Percentiles rank a stretch among this genome's conserved stretches.
These are phyloP conservation scores for Holothuria leucospilota DNA, from an alignment of 53 echinoderm and acorn worm genomes.

Conservation along the genomic window DNA sequence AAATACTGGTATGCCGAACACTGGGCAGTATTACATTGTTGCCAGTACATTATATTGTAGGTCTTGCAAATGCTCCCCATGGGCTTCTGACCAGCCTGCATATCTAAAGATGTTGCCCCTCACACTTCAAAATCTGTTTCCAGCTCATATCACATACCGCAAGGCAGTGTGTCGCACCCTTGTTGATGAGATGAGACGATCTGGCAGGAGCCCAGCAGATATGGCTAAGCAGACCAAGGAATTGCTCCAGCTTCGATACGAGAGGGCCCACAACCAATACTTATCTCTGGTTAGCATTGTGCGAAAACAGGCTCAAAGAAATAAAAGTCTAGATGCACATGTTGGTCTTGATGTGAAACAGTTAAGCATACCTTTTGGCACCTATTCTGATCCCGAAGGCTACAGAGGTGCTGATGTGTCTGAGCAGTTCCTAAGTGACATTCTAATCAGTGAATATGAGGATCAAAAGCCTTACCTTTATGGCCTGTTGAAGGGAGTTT, in stretches of 20 bases:
- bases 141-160: neutral
- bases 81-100: no score
- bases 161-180: constrained; percentile 14
- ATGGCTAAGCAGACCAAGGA: neutral
- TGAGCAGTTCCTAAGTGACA: neutral
- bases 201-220: neutral
- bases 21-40: no score
- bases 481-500: constrained; percentile 35
- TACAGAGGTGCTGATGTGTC: constrained; percentile 1
- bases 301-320: neutral
- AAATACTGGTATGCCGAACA: no score
- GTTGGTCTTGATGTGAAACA: neutral
- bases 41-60: no score
- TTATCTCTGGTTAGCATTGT: neutral
- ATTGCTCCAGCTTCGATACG: constrained; percentile 14
- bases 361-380: neutral
- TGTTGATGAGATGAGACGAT: neutral
- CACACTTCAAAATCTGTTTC: no score
- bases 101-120: no score
- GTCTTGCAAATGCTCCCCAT: no score
- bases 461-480: constrained; percentile 36
- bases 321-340: neutral
- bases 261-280: no score
- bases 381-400: neutral
- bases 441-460: constrained; percentile 1